Base-by-base conservation (phyloP, 2,888 invertebrate species). In the Eupsilia transversa region DNA sequence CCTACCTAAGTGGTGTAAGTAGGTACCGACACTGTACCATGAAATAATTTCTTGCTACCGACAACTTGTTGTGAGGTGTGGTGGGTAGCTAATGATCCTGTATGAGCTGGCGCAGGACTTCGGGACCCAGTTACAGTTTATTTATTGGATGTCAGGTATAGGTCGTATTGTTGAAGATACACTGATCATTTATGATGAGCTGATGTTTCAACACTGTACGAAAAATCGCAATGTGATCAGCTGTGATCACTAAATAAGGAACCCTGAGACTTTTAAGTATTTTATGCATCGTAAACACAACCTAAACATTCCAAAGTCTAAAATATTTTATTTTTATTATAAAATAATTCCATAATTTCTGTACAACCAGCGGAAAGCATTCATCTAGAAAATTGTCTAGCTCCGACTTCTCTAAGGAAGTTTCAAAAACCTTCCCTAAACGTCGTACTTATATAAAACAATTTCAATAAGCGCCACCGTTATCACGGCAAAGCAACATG, bases 71-170 rank as follows among this genome's bases (percentile, higher is more conserved):
- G 35, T 17, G 70, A 83, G 84, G 80, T 78, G 80, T 79, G 77
- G 64, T 85, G 86, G 86, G 88, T 43, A 83, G 87, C 88, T 94
- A 95, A 94, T 93, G 92, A 94, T 92, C 92, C 90, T 94, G 94
- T 94, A 94, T 94, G 91, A 83, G 69, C 87, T 90, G 84, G 68
- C 63, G 63, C 61, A 79, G 73, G 67, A 72, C 77, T 81, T 71
- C 68, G 76, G 77, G 77, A 80, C 77, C 60, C 61, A 73, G 35
- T 66, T 52, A 38, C 56, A 33, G 33, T 33, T 41, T 54, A 46
- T 49, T 49, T 54, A 54, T 59, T 52, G 23, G 23, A 74, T 52
- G 4, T 59, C 56, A 63, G 33, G 33, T 54, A 49, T 12, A 35
- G 33, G 59, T 33, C 3, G n/a, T 54, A 41, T 38, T 14, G n/a